Base-by-base conservation (phyloP, 2,113 vertebrate species). In the Grammomys surdaster region DNA sequence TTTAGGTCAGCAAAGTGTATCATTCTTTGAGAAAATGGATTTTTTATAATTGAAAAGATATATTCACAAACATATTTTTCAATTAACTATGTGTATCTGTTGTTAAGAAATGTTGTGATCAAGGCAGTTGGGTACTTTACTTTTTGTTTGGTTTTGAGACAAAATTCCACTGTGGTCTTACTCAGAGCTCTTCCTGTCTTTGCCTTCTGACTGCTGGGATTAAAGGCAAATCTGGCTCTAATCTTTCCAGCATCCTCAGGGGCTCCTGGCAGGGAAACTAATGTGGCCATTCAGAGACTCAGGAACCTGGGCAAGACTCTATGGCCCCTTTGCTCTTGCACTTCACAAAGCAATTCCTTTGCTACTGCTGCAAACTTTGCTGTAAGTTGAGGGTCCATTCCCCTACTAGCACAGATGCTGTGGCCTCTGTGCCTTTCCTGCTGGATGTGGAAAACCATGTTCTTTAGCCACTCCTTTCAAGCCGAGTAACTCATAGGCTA, bases 1-100 rank as follows among this genome's bases (percentile, higher is more conserved):
- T 93, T 93, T 95, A 94, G 54, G 90, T 90, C 48, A 96, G 7
- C 36, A 94, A 92, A 70, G 1, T 40, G 33, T 89, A 89, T 77
- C n/a, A 65, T 8, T 56, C 20, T 88, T 75, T 88, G 56, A 75
- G 81, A 81, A 93, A 90, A 89, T 14, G 77, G 1, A 46, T 10
- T 73, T 36, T 77, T 58, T 19, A 93, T 19, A 87, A 54, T 94
- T 93, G 40, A 33, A 14, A 88, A 90, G 3, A 60, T 9, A 46
- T 89, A 95, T 86, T 54, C 5, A 11, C 12, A 95, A 40, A 84
- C 20, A 26, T 13, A 20, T 28, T 87, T 90, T 86, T 87, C 24
- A 69, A 95, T 63, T 60, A 69, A 69, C 81, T 82, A 73, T 65
- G 2, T 43, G 2, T 46, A 31, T 84, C 11, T 36, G 24, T n/a